Evolutionary conservation across 2,797 vertebrate species (phyloP).

Genomic region (Bradypodion pumilum): DNA sequence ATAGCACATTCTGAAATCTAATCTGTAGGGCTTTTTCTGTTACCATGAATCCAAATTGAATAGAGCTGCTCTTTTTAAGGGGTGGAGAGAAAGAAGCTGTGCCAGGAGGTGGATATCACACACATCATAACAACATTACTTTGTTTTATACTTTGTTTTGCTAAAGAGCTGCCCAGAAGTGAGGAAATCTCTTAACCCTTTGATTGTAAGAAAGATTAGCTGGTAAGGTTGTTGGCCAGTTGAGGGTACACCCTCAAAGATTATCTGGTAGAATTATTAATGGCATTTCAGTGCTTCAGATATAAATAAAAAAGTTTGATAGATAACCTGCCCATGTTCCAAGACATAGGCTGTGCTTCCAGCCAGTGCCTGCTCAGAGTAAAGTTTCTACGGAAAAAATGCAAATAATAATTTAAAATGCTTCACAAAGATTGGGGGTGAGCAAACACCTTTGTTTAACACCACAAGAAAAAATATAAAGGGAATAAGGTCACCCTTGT

Average conservation of each 20-base stretch:
- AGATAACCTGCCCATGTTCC: too few species aligned
- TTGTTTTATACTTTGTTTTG: neutral
- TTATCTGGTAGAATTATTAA: too few species aligned
- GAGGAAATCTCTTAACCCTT: neutral
- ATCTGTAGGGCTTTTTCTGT: constrained; percentile 6
- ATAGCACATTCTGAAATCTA: constrained; percentile 36
- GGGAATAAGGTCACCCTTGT: too few species aligned
- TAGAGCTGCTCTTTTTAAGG: constrained; percentile 3
- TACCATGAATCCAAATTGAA: constrained; percentile 1
- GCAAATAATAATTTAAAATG: neutral
- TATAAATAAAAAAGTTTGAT: too few species aligned
- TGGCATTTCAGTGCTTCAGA: too few species aligned
- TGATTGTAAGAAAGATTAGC: neutral
- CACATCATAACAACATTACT: neutral
- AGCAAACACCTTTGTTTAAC: neutral
- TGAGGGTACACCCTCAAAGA: too few species aligned
- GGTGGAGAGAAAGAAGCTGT: neutral
- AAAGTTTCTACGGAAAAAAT: neutral
- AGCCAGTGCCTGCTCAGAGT: neutral
- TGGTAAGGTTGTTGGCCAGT: too few species aligned
- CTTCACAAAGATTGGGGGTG: neutral
- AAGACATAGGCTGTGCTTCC: neutral
- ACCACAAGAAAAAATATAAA: neutral
- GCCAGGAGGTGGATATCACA: neutral
- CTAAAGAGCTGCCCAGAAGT: neutral